Base-by-base conservation (phyloP, 2,797 vertebrate genomes). In the Ceyx erithaca region DNA sequence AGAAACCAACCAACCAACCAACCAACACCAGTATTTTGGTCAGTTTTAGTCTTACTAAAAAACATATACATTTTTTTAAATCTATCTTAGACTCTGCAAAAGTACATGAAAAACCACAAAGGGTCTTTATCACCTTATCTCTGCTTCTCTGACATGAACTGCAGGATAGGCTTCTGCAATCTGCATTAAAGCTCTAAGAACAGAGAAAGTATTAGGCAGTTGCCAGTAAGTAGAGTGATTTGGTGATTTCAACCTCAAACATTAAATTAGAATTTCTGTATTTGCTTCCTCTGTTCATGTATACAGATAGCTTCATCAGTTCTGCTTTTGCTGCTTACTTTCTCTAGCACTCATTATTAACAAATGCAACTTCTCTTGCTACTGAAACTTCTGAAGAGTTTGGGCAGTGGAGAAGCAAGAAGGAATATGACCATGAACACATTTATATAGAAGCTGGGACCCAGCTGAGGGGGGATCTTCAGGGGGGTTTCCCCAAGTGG, bases 401-500 rank as follows among this genome's bases (percentile, higher is more conserved):
- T 55, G 58, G 46, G 54, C 35, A 89, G 49, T 28, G 19, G 54
- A 81, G 40, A 48, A 79, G 35, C 0, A 1, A 57, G 26, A 68
- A 35, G n/a, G 12, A 83, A 21, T 72, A 59, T 6, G 22, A 16
- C 45, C 45, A 61, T 26, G 12, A 69, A 51, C 22, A 46, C 20
- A 71, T 59, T 76, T 61, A 75, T 46, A 52, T 10, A 72, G 41
- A 77, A 84, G 22, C 28, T 78, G 66, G 17, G 43, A 87, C 69
- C 46, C 66, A 89, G 5, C 35, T 31, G 54, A 88, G 48, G 51
- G 37, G 48, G 58, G 41, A 92, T 78, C 18, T 58, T 93, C 76
- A 45, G 43, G 45, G 70, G 88, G 72, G 31, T 31, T 75, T 92
- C 33, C 82, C 72, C 92, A 90, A 92, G 81, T 94, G 94, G 72